phyloP scores from a whole-genome alignment of 2,888 invertebrate genomes.

The Oligia fasciuncula region DNA sequence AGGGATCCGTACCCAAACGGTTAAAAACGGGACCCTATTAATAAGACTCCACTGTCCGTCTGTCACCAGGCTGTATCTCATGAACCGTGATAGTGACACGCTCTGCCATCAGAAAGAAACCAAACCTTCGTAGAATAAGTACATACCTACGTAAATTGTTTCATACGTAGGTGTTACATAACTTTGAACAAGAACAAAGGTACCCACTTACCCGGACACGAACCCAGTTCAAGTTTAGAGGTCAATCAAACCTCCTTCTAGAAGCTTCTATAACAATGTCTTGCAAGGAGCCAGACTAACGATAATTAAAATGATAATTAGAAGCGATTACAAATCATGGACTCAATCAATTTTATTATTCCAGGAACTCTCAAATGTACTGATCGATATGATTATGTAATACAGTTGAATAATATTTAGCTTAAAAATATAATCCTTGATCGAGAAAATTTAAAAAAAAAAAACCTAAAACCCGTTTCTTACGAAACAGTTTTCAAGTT shows the following conservation, averaged over 20 bases:
- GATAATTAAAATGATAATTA: conserved; percentile 15
- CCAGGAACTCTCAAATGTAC: background rate
- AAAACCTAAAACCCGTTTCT: conserved; percentile 2
- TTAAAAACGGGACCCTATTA: too few species aligned
- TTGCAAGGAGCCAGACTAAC: background rate
- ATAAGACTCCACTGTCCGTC: too few species aligned
- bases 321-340: conserved; percentile 1
- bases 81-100: too few species aligned
- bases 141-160: conserved; percentile 9
- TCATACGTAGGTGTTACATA: conserved; percentile 19
- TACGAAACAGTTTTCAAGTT: conserved; percentile 26
- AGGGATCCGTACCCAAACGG: too few species aligned
- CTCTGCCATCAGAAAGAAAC: conserved; percentile 1
- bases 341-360: background rate
- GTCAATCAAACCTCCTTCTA: conserved; percentile 27
- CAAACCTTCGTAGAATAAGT: conserved; percentile 22
- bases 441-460: background rate
- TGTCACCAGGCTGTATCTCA: too few species aligned
- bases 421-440: background rate
- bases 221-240: conserved; percentile 30
- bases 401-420: background rate
- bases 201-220: background rate
- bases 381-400: background rate
- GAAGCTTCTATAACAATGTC: conserved; percentile 19
- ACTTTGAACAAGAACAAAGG: conserved; percentile 24